Base-by-base conservation (phyloP, 2,888 invertebrate genomes). In the Callosobruchus maculatus region DNA sequence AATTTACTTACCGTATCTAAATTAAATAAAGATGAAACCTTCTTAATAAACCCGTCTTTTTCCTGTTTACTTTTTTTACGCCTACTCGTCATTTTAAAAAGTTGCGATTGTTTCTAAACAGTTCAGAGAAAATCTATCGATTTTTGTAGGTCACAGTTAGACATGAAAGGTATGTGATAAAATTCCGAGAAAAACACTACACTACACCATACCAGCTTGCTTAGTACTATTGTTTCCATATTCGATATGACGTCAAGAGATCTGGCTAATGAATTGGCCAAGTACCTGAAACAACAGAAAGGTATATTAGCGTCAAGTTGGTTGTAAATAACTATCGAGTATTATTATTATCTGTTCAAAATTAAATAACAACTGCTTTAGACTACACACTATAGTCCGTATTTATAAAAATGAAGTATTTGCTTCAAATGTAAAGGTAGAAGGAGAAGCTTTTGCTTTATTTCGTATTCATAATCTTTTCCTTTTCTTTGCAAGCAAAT, bases 1-100 rank as follows among this genome's bases (percentile, higher is more conserved):
- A 30, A 5, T 9, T 18, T 49, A 88, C 91, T 94, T 90, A 95
- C 93, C 93, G 91, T 92, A 86, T 95, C 95, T 88, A 95, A 91
- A 90, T 94, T 95, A 90, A 95, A 95, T 83, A 95, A 90, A 81
- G 94, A 94, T 82, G 95, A 95, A 82, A 95, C 95, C 90, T 95
- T 95, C 89, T 94, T 94, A 87, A 95, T 93, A 88, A 95, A 95
- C 88, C 94, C 89, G 83, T 90, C 91, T 72, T 81, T 81, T 84
- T 91, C 91, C 83, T 91, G 90, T 85, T 90, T 90, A 70, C 81
- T 82, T 88, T 92, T 92, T 89, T 92, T 92, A 85, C 91, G 89
- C 80, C 92, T 88, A 76, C 91, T 90, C 80, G 92, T 92, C 92
- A 92, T 92, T 78, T 79, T 80, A 5, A 49, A 49, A 49, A 49